phyloP scores from a whole-genome alignment of 2,888 invertebrate genomes.

The Petrophora chlorosata region DNA sequence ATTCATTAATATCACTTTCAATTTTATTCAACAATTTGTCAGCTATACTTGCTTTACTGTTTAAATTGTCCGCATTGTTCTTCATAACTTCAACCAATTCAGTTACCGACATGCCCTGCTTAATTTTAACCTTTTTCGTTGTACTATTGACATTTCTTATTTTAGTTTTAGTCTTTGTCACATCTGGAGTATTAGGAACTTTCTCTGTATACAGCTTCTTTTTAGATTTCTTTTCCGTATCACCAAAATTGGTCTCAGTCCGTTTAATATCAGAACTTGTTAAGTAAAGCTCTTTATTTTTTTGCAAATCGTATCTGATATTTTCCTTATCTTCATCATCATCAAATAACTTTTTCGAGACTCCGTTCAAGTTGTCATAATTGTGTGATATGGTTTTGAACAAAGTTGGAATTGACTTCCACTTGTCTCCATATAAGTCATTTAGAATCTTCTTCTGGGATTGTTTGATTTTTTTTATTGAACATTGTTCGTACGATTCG shows the following conservation, averaged over 20 bases:
- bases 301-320: slow-evolving; percentile 53
- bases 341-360: slow-evolving; percentile 65
- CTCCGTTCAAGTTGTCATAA: slow-evolving; percentile 52
- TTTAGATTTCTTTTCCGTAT: slow-evolving; percentile 62
- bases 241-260: slow-evolving; percentile 42
- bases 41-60: slow-evolving; percentile 33
- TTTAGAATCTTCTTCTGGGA: slow-evolving; percentile 74
- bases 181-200: slow-evolving; percentile 62
- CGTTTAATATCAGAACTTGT: slow-evolving; percentile 48
- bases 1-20: slow-evolving; percentile 34
- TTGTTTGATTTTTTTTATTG: slow-evolving; percentile 66
- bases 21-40: slow-evolving; percentile 52
- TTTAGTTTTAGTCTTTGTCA: slow-evolving; percentile 48
- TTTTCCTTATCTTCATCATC: slow-evolving; percentile 74
- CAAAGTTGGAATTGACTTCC: slow-evolving; percentile 78
- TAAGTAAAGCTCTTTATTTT: slow-evolving; percentile 59
- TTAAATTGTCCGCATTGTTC: slow-evolving; percentile 32
- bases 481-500: slow-evolving; percentile 69
- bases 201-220: slow-evolving; percentile 68
- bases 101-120: slow-evolving; percentile 67
- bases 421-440: slow-evolving; percentile 81
- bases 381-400: slow-evolving; percentile 63
- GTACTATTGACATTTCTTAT: slow-evolving; percentile 56
- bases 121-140: slow-evolving; percentile 54
- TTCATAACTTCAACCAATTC: slow-evolving; percentile 64